These are phyloP conservation scores for Drosophila maculinotata DNA, from an alignment of 2,888 invertebrate species.

Conservation along the genomic window DNA sequence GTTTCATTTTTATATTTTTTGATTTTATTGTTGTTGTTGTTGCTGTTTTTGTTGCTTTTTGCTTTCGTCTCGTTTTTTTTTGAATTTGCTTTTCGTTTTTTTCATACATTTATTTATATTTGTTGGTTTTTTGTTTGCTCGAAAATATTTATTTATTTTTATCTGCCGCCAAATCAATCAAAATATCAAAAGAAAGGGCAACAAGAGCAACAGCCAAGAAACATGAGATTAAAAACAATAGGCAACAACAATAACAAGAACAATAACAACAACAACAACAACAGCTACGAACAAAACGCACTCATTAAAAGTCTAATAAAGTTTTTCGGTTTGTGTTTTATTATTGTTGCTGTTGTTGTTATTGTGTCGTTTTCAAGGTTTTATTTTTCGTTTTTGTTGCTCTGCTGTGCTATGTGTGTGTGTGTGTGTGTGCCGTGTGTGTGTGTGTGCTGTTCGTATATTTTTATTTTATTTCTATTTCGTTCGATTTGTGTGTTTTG, in stretches of 20 bases:
- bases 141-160: constrained; percentile 30
- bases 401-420: constrained; percentile 21
- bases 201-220: constrained; percentile 13
- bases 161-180: constrained; percentile 50
- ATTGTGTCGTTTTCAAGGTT: constrained; percentile 59
- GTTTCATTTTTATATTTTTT: constrained; percentile 55
- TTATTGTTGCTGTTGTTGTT: constrained; percentile 27
- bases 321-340: constrained; percentile 41
- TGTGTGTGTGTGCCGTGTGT: constrained; percentile 20
- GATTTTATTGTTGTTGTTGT: constrained; percentile 27
- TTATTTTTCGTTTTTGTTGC: constrained; percentile 48
- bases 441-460: constrained; percentile 33
- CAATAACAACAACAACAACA: constrained; percentile 10
- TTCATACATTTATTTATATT: constrained; percentile 21
- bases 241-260: constrained; percentile 10
- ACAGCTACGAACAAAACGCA: constrained; percentile 53
- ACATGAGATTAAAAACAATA: constrained; percentile 32
- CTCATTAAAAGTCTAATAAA: constrained; percentile 65
- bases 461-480: constrained; percentile 59
- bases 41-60: constrained; percentile 38
- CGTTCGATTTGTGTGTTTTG: constrained; percentile 55
- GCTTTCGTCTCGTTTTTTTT: constrained; percentile 33
- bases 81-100: constrained; percentile 44
- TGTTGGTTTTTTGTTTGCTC: constrained; percentile 9
- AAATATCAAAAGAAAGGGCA: constrained; percentile 22